A percentile compares a stretch with the other conserved stretches of the same genome.
These are phyloP conservation scores for Tinea pellionella DNA, from an alignment of 2,888 invertebrate species.

Conservation along the genomic window DNA sequence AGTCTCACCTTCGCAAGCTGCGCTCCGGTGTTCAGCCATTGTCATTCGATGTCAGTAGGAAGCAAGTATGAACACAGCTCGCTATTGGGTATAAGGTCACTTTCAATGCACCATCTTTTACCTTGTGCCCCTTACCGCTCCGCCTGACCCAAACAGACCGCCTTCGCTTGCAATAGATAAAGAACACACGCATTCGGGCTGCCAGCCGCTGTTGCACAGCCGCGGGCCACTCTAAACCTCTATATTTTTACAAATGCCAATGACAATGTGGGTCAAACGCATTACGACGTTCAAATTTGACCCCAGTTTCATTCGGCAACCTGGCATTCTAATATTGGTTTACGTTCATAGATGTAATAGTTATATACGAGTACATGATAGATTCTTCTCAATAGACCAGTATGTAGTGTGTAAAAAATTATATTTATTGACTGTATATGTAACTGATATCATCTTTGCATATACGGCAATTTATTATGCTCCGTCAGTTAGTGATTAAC, in stretches of 20 bases:
- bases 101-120: conserved; percentile 70
- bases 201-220: conserved; percentile 14
- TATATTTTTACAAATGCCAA: conserved; percentile 27
- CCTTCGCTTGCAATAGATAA: conserved; percentile 23
- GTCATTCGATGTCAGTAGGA: conserved; percentile 65
- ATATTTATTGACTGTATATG: too few species aligned
- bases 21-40: conserved; percentile 30
- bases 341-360: conserved; percentile 3
- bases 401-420: too few species aligned
- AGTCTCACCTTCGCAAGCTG: conserved; percentile 5
- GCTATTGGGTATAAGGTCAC: conserved; percentile 69
- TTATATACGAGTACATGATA: conserved; percentile 21
- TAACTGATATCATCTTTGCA: conserved; percentile 21
- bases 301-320: conserved; percentile 34
- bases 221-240: conserved; percentile 9
- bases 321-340: conserved; percentile 1
- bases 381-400: not conserved
- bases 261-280: conserved; percentile 56
- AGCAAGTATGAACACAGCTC: conserved; percentile 56
- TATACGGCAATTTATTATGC: conserved; percentile 23
- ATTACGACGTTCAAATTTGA: conserved; percentile 56
- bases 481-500: conserved; percentile 48
- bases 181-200: conserved; percentile 18
- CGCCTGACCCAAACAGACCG: conserved; percentile 52
- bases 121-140: conserved; percentile 64